These are phyloP conservation scores for Seriola dumerili DNA, from an alignment of 2,113 vertebrate genomes.

Conservation along the genomic window DNA sequence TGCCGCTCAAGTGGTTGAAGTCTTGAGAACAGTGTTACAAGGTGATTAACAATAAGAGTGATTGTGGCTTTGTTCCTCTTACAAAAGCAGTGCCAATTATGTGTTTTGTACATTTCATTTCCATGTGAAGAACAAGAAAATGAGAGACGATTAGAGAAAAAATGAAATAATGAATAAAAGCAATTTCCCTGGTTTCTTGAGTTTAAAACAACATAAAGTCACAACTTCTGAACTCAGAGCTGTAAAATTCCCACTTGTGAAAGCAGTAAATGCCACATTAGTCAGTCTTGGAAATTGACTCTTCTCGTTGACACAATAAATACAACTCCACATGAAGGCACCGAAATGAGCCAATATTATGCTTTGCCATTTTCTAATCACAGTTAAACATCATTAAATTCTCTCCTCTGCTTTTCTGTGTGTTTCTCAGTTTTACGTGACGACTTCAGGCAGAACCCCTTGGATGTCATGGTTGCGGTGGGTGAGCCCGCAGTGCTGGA, in stretches of 20 bases:
- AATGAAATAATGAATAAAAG: neutral
- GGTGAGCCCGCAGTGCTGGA: conserved; percentile 95
- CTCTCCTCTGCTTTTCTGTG: conserved; percentile 8
- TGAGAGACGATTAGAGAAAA: neutral
- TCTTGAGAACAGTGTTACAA: neutral
- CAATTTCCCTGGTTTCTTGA: neutral
- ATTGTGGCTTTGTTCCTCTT: neutral
- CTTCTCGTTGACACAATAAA: neutral
- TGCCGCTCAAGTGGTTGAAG: conserved; percentile 15
- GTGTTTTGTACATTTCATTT: conserved; percentile 6
- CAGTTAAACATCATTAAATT: conserved; percentile 1
- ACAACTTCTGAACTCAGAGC: neutral
- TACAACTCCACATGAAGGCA: neutral
- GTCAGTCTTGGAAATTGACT: neutral
- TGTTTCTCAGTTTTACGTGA: conserved; percentile 90
- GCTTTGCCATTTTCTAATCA: conserved; percentile 12
- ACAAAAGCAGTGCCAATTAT: neutral
- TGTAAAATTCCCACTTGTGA: neutral
- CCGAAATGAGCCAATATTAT: conserved; percentile 3
- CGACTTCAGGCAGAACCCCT: conserved; percentile 96
- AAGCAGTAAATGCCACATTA: conserved; percentile 9
- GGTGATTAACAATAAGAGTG: conserved; percentile 6
- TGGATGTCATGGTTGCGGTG: conserved; percentile 93
- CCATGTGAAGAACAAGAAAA: neutral
- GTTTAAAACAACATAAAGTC: conserved; percentile 1